These are phyloP conservation scores for Oligia strigilis DNA, from an alignment of 2,888 invertebrate species.

Conservation along the genomic window DNA sequence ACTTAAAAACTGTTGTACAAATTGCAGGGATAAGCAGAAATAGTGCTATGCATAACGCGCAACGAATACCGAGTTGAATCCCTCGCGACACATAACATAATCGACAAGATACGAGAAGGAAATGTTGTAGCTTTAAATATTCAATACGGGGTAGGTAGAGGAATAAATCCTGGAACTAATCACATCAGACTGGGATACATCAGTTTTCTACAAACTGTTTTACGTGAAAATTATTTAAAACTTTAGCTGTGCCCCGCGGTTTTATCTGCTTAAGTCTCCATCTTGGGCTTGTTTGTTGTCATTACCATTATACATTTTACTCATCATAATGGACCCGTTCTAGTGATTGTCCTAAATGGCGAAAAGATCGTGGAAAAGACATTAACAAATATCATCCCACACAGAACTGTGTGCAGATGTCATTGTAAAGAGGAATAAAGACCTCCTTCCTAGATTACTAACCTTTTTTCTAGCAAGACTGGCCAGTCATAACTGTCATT, in stretches of 20 bases:
- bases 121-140: constrained; percentile 8
- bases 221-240: not conserved
- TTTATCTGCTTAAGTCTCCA: no score
- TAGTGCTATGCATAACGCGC: not conserved
- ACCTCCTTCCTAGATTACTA: constrained; percentile 1
- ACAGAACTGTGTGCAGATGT: no score
- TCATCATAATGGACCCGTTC: no score
- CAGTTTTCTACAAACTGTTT: not conserved
- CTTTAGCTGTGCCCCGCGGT: no score
- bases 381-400: no score
- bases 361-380: no score
- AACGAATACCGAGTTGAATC: not conserved
- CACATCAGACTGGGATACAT: not conserved
- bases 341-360: no score
- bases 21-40: not conserved
- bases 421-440: not conserved
- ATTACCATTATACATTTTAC: no score
- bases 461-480: constrained; percentile 1
- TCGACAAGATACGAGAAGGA: constrained; percentile 5
- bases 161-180: not conserved
- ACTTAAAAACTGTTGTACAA: not conserved
- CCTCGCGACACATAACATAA: not conserved
- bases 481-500: constrained; percentile 55
- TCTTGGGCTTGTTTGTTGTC: no score
- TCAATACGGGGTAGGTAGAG: not conserved